These are phyloP conservation scores for Pyrochroa serraticornis DNA, from an alignment of 2,888 invertebrate species.

Conservation along the genomic window DNA sequence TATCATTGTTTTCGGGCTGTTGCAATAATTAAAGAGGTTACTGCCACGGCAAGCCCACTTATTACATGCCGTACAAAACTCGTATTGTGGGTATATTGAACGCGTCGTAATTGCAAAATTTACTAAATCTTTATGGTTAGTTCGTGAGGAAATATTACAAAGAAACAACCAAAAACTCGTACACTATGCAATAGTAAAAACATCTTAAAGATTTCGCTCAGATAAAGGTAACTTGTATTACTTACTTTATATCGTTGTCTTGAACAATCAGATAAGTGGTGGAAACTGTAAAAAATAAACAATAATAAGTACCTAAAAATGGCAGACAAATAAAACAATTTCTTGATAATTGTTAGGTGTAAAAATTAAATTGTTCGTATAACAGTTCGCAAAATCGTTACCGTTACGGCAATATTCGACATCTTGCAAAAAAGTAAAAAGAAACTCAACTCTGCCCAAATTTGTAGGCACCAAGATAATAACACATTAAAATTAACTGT, in stretches of 20 bases:
- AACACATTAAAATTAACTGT: conserved; percentile 24
- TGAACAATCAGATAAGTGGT: too few relatives aligned
- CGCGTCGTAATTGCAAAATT: background rate
- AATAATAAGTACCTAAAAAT: too few relatives aligned
- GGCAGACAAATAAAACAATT: too few relatives aligned
- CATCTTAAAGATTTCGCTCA: too few relatives aligned
- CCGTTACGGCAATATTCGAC: conserved; percentile 11
- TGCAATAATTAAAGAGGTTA: conserved; percentile 6
- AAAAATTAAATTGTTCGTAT: too few relatives aligned
- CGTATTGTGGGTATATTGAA: background rate
- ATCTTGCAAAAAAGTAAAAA: conserved; percentile 5
- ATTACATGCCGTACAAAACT: background rate
- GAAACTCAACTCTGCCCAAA: conserved; percentile 19
- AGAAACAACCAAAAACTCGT: conserved; percentile 1
- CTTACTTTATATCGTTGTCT: too few relatives aligned
- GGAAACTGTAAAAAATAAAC: too few relatives aligned
- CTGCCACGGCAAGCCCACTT: conserved; percentile 6
- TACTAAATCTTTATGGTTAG: conserved; percentile 8
- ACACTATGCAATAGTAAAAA: background rate
- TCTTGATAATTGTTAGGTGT: too few relatives aligned
- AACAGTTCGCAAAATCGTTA: background rate
- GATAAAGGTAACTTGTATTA: too few relatives aligned
- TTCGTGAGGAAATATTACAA: conserved; percentile 7
- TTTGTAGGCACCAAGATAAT: conserved; percentile 18
- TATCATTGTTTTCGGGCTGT: conserved; percentile 8